Base-by-base conservation (phyloP, 1,140 invertebrate species). In the Brachionus rubens region DNA sequence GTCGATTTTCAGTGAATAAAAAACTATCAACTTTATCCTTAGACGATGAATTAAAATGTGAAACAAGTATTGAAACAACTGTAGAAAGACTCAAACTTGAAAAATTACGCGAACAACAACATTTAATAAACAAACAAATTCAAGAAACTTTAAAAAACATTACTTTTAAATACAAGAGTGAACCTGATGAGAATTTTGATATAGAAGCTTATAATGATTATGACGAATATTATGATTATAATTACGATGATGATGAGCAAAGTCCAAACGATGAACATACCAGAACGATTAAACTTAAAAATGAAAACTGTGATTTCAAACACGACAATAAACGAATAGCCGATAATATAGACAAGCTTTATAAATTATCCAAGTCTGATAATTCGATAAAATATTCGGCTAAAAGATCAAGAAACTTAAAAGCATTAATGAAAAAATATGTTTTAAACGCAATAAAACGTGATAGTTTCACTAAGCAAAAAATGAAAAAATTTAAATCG, bases 361-460 rank as follows among this genome's bases (percentile, higher is more conserved):
- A 65, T 36, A 65, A 65, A 46, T 24, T 65, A 6, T 62, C 56
- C n/a, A 62, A 62, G 21, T 65, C 59, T 10, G 59, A 65, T 65
- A 43, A 24, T 12, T 41, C 19, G 6, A 65, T 41, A 65, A 65
- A 65, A 43, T 21, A 30, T 26, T 26, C 59, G 3, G n/a, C 9
- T 40, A 65, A 65, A 14, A 41, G 41, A 43, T 5, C 9, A 0
- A 65, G 43, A 43, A 65, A 65, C 14, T 43, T 65, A n/a, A 65
- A 65, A 41, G 6, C n/a, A 9, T 41, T 65, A 28, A 65, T 65
- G 59, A 65, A 65, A 65, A 65, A 43, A 28, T 65, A 65, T 65
- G 14, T 65, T 10, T 24, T 65, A 9, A 41, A 65, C 26, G 26
- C 59, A 43, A 43, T 65, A 2, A 28, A 43, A 43, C 36, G 16